These are phyloP conservation scores for Platichthys flesus DNA, from an alignment of 2,113 vertebrate genomes.

Conservation along the genomic window DNA sequence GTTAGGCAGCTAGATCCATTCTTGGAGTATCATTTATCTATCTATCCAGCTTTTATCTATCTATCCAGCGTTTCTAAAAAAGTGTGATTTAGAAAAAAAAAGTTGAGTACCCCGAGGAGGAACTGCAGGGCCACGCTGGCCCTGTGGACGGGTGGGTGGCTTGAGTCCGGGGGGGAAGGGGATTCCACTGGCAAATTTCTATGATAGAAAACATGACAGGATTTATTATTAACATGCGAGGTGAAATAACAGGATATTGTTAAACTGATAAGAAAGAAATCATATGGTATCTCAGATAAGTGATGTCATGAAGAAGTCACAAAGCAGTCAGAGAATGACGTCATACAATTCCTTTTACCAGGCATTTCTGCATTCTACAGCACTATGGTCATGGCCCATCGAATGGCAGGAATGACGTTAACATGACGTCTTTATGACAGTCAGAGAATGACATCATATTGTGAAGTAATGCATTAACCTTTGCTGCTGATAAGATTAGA, in stretches of 20 bases:
- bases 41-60: no score
- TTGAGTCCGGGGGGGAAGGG: conserved; percentile 81
- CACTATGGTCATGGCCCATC: no score
- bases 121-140: conserved; percentile 6
- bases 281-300: background rate
- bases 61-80: no score
- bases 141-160: conserved; percentile 79
- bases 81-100: background rate
- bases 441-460: background rate
- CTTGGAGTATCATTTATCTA: no score
- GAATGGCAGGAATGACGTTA: no score
- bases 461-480: background rate
- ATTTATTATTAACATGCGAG: background rate
- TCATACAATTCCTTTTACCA: background rate
- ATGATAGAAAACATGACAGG: conserved; percentile 7
- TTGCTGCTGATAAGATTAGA: background rate
- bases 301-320: background rate
- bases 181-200: conserved; percentile 79
- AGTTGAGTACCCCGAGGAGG: conserved; percentile 63
- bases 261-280: background rate
- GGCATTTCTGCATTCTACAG: no score
- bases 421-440: background rate
- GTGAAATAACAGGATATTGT: no score
- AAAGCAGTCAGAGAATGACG: background rate
- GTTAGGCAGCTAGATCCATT: background rate